These are phyloP conservation scores for Trachelus tabidus DNA, from an alignment of 2,888 invertebrate genomes.

Conservation along the genomic window DNA sequence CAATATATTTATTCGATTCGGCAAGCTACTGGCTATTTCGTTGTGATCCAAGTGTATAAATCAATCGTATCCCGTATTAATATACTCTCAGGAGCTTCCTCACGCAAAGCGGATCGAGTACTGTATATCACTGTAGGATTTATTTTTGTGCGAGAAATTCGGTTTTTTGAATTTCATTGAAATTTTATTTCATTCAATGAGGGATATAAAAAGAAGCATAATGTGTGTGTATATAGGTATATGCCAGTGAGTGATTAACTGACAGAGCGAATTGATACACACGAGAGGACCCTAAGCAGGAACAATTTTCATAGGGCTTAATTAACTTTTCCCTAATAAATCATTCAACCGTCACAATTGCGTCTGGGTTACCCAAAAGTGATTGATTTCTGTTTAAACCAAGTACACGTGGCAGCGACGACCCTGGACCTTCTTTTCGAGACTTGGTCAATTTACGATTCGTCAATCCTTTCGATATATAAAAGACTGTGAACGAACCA, in stretches of 20 bases:
- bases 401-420: not conserved
- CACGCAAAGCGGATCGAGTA: not conserved
- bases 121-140: not conserved
- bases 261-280: not conserved
- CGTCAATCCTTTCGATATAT: not conserved
- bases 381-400: not conserved
- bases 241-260: not conserved
- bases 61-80: not conserved
- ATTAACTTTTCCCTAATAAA: conserved; percentile 26
- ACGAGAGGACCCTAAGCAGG: not conserved
- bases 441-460: not conserved
- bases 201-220: not conserved
- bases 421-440: not conserved
- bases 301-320: conserved; percentile 13
- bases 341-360: conserved; percentile 17
- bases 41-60: not conserved
- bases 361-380: not conserved
- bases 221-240: not conserved
- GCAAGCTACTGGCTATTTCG: not conserved
- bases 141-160: conserved; percentile 1
- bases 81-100: not conserved
- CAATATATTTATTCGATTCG: not conserved
- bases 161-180: not conserved
- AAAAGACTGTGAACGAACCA: no score
- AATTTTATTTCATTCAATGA: not conserved